Base-by-base conservation (phyloP, 2,888 invertebrate species). In the Stegophylla sp. region DNA sequence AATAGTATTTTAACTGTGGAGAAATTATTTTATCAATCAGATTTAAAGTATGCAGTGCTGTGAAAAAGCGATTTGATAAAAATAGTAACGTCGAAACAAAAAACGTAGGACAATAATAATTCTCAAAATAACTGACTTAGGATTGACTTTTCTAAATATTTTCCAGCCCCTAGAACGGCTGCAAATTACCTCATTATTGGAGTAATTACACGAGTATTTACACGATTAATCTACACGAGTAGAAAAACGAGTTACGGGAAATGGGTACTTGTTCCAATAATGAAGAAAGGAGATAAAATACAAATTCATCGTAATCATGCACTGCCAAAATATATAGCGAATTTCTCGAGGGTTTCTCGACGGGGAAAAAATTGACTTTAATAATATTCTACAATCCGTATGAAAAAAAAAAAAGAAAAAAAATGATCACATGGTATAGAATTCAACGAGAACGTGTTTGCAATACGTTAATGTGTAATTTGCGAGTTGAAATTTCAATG, bases 361-460 rank as follows among this genome's bases (percentile, higher is more conserved):
- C 23, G 17, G 45, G 43, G 45, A 67, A 66, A 66, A 66, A 66
- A 17, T n/a, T n/a, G n/a, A 9, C 23, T 67, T 67, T 23, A 67
- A 28, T 69, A 48, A 69, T 28, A 26, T 69, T 26, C 48, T 28
- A 1, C 12, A 28, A 48, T 12, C 12, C n/a, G 3, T n/a, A 23
- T 12, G 12, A 2, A 12, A 56, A 10, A 23, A 56, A 12, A 23
- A 56, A 10, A 23, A 56, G 10, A 56, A 56, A 56, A 56, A 56
- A 56, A 56, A 23, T 20, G 20, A 20, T 20, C 20, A 5, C 28
- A 41, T 15, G 17, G 26, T 43, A 43, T 12, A 43, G 13, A 72
- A 59, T 72, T 72, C n/a, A 17, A 56, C 26, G 43, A 26, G 28
- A 74, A 72, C 72, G 56, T 72, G 72, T 72, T 72, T 72, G 43